Evolutionary conservation across 2,888 invertebrate species (phyloP), one percentile per base, ranked within the genome.

Genomic region (Proisotoma minuta): DNA sequence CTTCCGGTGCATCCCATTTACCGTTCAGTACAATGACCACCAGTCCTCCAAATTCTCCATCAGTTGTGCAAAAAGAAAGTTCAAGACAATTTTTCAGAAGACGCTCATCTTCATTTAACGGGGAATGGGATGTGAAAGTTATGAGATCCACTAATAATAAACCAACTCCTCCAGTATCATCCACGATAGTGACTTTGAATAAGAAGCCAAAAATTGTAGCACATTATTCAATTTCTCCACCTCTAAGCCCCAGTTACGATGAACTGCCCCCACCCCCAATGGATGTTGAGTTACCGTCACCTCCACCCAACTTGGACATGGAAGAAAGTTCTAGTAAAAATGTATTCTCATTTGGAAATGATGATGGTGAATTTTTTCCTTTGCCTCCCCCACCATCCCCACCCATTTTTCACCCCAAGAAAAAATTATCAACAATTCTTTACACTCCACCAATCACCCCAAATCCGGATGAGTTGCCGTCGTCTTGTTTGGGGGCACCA

Each of bases 381-480:
- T 63, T 54, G 1, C 63, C 63, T 24, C 63, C 63, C 51, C 63
- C 63, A 27, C 51, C 63, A 2, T 57, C 63, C n/a, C n/a, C n/a
- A n/a, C n/a, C n/a, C n/a, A n/a, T n/a, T n/a, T n/a, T n/a, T n/a
- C n/a, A n/a, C n/a, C n/a, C n/a, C n/a, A n/a, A n/a, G n/a, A n/a
- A n/a, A n/a, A n/a, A n/a, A n/a, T n/a, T n/a, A n/a, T n/a, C n/a
- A n/a, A n/a, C n/a, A n/a, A n/a, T n/a, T n/a, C n/a, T n/a, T n/a
- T n/a, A n/a, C n/a, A n/a, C n/a, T n/a, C n/a, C n/a, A n/a, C n/a
- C 18, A 15, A 48, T 29, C 24, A 26, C 15, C 18, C 58, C 27
- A 12, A 34, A 34, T 10, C 12, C 10, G 12, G 34, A 34, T 15
- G 12, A 34, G 34, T 34, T 10, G 34, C 12, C 12, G 34, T 34